Evolutionary conservation across 2,113 vertebrate species (phyloP), one percentile per base, ranked within the genome.

Genomic region (Cacatua alba): DNA sequence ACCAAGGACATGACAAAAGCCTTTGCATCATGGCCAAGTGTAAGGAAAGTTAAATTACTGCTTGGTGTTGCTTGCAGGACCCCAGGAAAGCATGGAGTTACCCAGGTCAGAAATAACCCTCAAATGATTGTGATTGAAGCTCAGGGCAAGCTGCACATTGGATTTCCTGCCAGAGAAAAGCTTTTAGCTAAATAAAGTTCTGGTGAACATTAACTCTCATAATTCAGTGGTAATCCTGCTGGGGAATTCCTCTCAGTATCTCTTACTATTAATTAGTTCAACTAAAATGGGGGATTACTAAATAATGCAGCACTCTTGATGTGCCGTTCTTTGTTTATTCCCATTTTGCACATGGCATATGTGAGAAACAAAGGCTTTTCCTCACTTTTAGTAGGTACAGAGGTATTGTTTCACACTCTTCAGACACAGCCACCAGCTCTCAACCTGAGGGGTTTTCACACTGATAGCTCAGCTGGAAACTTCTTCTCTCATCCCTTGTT

Each of bases 131-230:
- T 23, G 49, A 51, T 5, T 51, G 80, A 67, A 88, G 55, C 64
- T 70, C 5, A 51, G 86, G 72, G 37, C 64, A 43, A 63, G 28
- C 33, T 35, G 60, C 10, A 8, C 8, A 0, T 17, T 14, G 68
- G 48, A 41, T 53, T 67, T 55, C 39, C 69, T 93, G 78, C 71
- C 70, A 72, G 90, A 72, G 67, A 72, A 79, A 43, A 90, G 63
- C 33, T 93, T 92, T 92, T 28, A 84, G 51, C 69, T 83, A 55
- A 94, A 77, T 81, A 67, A 92, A 88, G 60, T 88, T 86, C 72
- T 69, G 52, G 19, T 74, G 92, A 83, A 55, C 64, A 84, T 71
- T 81, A 86, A 53, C 35, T 87, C 26, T 83, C 62, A 4, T 82
- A 51, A 94, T 60, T 87, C 11, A 13, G 33, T 60, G 62, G 4